Conservation (phyloP, 2,113 vertebrate genomes). For the Dicentrarchus labrax region DNA sequence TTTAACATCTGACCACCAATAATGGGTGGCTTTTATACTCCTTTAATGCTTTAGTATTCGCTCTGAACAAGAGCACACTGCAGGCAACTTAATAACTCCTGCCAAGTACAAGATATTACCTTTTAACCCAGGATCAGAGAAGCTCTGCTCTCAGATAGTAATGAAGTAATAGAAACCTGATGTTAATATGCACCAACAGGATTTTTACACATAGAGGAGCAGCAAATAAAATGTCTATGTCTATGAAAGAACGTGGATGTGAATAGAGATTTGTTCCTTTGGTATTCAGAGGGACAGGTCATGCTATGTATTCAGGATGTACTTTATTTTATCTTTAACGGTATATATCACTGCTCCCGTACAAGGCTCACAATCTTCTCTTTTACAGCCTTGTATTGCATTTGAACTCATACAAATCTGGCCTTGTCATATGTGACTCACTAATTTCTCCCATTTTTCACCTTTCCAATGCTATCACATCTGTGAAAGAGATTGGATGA, state of each 20-base stretch:
- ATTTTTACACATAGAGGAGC: not conserved
- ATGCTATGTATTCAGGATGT: slow-evolving; percentile 11
- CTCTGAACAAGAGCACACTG: not conserved
- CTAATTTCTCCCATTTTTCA: slow-evolving; percentile 53
- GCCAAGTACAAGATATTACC: not conserved
- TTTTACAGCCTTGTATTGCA: slow-evolving; percentile 18
- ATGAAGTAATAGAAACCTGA: not conserved
- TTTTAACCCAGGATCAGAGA: slow-evolving; percentile 5
- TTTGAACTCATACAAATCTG: slow-evolving; percentile 46
- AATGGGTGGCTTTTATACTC: slow-evolving; percentile 4
- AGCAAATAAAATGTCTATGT: not conserved
- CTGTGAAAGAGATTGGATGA: slow-evolving; percentile 47
- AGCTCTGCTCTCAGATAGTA: not conserved
- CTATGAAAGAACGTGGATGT: not conserved
- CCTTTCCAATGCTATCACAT: slow-evolving; percentile 30
- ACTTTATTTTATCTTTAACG: slow-evolving; percentile 26
- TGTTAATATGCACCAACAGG: not conserved
- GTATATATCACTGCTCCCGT: slow-evolving; percentile 15
- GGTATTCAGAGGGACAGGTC: not conserved
- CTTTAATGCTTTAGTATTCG: not conserved
- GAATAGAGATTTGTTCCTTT: slow-evolving; percentile 13
- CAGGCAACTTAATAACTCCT: not conserved
- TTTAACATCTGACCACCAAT: not conserved
- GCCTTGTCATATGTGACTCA: slow-evolving; percentile 41
- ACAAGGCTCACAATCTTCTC: not conserved